Base-by-base conservation (phyloP, 2,888 invertebrate species). In the Lordiphosa andalusiaca region DNA sequence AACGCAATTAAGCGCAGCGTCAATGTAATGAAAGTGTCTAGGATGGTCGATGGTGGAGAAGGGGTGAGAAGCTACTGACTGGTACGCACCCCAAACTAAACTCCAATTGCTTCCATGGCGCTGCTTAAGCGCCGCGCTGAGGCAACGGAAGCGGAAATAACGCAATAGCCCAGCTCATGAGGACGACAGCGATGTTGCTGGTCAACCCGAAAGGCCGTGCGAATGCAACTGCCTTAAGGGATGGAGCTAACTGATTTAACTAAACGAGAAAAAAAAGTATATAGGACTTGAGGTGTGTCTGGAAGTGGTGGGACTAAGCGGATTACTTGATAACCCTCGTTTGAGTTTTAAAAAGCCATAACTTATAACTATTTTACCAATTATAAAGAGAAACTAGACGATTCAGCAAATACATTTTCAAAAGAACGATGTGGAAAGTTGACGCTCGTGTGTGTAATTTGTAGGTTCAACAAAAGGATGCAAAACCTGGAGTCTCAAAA, bases 1-100 rank as follows among this genome's bases (percentile, higher is more conserved):
- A 80, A 80, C 84, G 85, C 80, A 80, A 80, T 80, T 80, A 80
- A 85, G 84, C 85, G 72, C 72, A 68, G 78, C 83, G 74, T 77
- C 84, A 75, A 80, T 69, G 55, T 56, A 69, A 59, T 70, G 84
- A 80, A 80, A 83, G 59, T 60, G 64, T 58, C 41, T 37, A 39
- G 25, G 46, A 7, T 16, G 19, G 16, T 25, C 9, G 6, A 35
- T 10, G 16, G 23, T 23, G 38, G 10, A 30, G 10, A 19, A 19
- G 38, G 23, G 36, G 7, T 25, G 25, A 7, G 7, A 25, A 25
- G 25, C 25, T 25, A 12, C 19, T 30, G 12, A 25, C 37, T 16
- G 51, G 21, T 16, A 37, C 38, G 56, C 47, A 37, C 36, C 33
- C 53, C 13, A 44, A 21, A 37, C 30, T 37, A 16, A 33, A 38